These are phyloP conservation scores for Ochlodes sylvanus DNA, from an alignment of 2,888 invertebrate genomes.

Conservation along the genomic window DNA sequence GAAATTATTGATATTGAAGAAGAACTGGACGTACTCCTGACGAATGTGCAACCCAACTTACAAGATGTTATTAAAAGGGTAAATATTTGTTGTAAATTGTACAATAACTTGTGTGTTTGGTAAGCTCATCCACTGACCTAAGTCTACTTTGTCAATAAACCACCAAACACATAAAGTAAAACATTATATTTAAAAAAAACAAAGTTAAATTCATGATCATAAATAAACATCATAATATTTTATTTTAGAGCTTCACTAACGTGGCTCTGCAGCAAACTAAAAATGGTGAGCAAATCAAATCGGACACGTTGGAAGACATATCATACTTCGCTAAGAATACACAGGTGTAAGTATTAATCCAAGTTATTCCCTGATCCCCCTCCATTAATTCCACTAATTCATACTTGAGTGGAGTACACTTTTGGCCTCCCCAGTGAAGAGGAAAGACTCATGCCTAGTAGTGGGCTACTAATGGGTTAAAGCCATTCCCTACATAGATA, in stretches of 20 bases:
- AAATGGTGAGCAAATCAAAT: slow-evolving; percentile 75
- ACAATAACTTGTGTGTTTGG: neutral
- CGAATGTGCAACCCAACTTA: slow-evolving; percentile 81
- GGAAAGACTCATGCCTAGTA: no score
- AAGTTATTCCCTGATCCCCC: no score
- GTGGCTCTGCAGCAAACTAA: slow-evolving; percentile 81
- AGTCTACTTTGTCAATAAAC: neutral
- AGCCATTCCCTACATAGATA: no score
- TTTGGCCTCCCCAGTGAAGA: no score
- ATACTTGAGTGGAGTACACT: no score
- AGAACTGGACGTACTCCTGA: slow-evolving; percentile 77
- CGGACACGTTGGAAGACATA: slow-evolving; percentile 79
- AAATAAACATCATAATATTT: slow-evolving; percentile 9
- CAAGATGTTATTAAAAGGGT: slow-evolving; percentile 86
- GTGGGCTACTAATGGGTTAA: no score
- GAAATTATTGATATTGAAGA: slow-evolving; percentile 75
- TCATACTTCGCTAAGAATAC: slow-evolving; percentile 84
- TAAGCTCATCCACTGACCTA: neutral
- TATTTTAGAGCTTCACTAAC: slow-evolving; percentile 85
- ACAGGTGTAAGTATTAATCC: slow-evolving; percentile 78
- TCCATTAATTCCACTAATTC: no score
- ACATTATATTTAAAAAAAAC: no score
- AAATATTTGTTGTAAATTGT: slow-evolving; percentile 51
- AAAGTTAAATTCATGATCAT: no score
- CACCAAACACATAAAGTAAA: no score